These are phyloP conservation scores for Cynodonichthys magdalenae DNA, from an alignment of 2,797 vertebrate species.

Conservation along the genomic window DNA sequence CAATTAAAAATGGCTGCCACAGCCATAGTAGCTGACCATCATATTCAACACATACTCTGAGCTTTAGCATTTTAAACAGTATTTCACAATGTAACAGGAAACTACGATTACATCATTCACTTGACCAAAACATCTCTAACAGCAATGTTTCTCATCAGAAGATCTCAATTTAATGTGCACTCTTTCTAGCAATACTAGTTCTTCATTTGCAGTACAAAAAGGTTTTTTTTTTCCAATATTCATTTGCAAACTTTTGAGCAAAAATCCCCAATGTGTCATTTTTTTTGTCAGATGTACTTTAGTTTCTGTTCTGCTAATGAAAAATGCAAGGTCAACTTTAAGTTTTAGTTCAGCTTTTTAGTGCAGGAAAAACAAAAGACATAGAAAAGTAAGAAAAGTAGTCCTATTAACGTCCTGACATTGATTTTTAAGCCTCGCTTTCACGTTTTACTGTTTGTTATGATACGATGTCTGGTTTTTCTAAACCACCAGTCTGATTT, in stretches of 20 bases:
- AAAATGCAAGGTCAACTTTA: background rate
- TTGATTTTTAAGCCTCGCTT: background rate
- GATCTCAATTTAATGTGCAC: too few relatives aligned
- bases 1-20: too few relatives aligned
- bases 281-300: background rate
- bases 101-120: too few relatives aligned
- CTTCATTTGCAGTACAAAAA: too few relatives aligned
- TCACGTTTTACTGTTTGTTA: background rate
- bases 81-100: too few relatives aligned
- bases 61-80: too few relatives aligned
- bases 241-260: background rate
- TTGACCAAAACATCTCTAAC: too few relatives aligned
- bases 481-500: constrained; percentile 13
- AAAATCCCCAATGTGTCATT: background rate
- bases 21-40: too few relatives aligned
- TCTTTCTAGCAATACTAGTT: too few relatives aligned
- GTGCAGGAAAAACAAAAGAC: background rate
- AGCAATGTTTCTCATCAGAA: too few relatives aligned
- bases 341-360: constrained; percentile 1
- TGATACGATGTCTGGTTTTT: background rate
- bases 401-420: background rate
- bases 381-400: background rate
- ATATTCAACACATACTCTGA: too few relatives aligned
- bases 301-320: background rate
- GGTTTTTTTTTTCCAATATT: background rate